Evolutionary conservation across 2,797 vertebrate genomes (phyloP).

Genomic region (Staurois parvus): DNA sequence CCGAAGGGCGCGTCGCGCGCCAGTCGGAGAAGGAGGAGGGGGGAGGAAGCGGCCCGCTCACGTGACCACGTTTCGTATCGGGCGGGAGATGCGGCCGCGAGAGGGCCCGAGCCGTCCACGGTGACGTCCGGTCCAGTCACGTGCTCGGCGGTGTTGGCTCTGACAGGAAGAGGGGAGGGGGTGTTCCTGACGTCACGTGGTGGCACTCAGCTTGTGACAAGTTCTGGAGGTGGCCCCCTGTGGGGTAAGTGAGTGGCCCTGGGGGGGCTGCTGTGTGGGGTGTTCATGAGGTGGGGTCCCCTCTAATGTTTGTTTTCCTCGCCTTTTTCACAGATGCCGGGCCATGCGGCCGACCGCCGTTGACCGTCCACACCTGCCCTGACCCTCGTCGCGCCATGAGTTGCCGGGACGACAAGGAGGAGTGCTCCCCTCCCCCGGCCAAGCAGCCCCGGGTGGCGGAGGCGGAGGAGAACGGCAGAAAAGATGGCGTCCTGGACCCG

Average conservation of each 20-base stretch:
- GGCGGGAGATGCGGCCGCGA: conserved; percentile 27
- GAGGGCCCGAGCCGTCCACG: conserved; percentile 11
- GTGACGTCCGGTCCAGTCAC: conserved; percentile 45
- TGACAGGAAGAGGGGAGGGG: conserved; percentile 2
- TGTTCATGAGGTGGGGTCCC: neutral
- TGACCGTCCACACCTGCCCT: neutral
- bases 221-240: conserved; percentile 25
- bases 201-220: conserved; percentile 43
- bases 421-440: conserved; percentile 24
- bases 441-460: conserved; percentile 32
- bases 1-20: neutral
- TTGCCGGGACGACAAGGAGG: conserved; percentile 34
- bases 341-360: conserved; percentile 4
- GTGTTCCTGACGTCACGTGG: conserved; percentile 50
- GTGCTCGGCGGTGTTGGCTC: conserved; percentile 18
- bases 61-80: conserved; percentile 25
- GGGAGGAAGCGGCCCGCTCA: conserved; percentile 27
- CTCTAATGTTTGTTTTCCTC: neutral
- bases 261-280: neutral
- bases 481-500: conserved; percentile 34
- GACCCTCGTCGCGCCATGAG: conserved; percentile 28
- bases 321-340: neutral
- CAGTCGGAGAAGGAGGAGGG: neutral
- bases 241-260: conserved; percentile 13
- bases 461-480: conserved; percentile 21